Base-by-base conservation (phyloP, 2,113 vertebrate genomes). In the Odocoileus virginianus region DNA sequence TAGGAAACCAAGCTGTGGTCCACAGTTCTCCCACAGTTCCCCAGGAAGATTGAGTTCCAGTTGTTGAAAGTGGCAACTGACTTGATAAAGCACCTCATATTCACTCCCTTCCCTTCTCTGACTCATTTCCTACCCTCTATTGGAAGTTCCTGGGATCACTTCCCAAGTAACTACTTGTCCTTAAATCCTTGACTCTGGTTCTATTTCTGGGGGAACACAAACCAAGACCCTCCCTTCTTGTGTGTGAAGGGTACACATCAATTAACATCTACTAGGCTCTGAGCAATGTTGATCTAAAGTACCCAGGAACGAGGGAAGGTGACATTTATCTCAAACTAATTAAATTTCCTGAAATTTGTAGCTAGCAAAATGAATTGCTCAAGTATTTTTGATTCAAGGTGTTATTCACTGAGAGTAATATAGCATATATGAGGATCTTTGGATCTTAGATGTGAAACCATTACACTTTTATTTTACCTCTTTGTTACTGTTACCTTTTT, bases 261-360 rank as follows among this genome's bases (percentile, higher is more conserved):
- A 27, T 71, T 86, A 86, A 91, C 50, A 94, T 95, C 87, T 85
- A 89, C 54, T 52, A 89, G n/a, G 17, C 28, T 16, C 27, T 57
- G 71, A 89, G 78, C 95, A 93, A 92, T 45, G 93, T 25, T 61
- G 57, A 82, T 36, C 40, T 52, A 92, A 83, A 17, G 19, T 30
- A 19, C 57, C 15, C 21, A 92, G 43, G 6, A 92, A 23, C 85
- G 83, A 94, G 52, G 52, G 52, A 81, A 94, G 61, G 60, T 92
- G 47, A 87, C 14, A 36, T 95, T 88, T 92, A 60, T 54, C 17
- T 96, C 40, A 92, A 28, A 82, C 30, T 52, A 89, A 64, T 84
- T 85, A 17, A 96, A 89, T 97, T 92, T 89, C 74, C 64, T 9
- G 40, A 97, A 74, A 84, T 54, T 90, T 81, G 45, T 64, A 84